A percentile compares a stretch with the other conserved stretches of the same genome.
Evolutionary conservation across 1,140 invertebrate genomes (phyloP).

Genomic region (Lethocerus indicus): DNA sequence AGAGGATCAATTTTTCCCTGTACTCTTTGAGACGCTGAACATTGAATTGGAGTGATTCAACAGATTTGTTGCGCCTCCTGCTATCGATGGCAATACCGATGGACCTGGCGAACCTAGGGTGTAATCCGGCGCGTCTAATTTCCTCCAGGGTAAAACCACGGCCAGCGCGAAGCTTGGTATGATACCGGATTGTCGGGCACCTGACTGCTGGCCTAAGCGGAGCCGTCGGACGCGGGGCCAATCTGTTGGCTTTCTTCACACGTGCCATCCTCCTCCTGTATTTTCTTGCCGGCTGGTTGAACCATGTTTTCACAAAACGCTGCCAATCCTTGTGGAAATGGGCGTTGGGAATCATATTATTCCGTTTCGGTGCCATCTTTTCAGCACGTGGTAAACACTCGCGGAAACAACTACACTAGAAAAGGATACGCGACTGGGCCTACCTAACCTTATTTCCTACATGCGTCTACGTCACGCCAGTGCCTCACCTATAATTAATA

Average conservation of each 20-base stretch:
- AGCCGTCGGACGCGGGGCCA: constrained; percentile 84
- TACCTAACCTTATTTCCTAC: too few species aligned
- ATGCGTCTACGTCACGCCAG: too few species aligned
- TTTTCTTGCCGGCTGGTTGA: constrained; percentile 94
- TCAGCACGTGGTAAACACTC: too few species aligned
- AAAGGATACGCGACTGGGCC: too few species aligned
- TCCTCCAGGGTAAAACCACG: constrained; percentile 93
- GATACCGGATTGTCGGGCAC: constrained; percentile 85
- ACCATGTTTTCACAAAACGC: constrained; percentile 92
- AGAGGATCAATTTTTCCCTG: constrained; percentile 83
- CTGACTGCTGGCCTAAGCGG: constrained; percentile 78
- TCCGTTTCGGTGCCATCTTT: constrained; percentile 49
- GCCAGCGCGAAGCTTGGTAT: constrained; percentile 77
- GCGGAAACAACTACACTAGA: neutral
- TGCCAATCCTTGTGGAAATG: constrained; percentile 99
- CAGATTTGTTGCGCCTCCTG: constrained; percentile 82
- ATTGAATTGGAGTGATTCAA: constrained; percentile 90
- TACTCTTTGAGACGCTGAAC: constrained; percentile 93
- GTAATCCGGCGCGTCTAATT: constrained; percentile 75
- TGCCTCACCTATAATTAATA: too few species aligned
- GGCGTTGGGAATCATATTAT: constrained; percentile 98
- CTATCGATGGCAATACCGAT: constrained; percentile 93
- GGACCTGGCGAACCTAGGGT: constrained; percentile 65
- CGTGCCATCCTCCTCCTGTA: constrained; percentile 66
- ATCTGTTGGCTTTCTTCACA: constrained; percentile 76